A percentile compares a stretch with the other conserved stretches of the same genome.
These are phyloP conservation scores for Ennomos quercinarius DNA, from an alignment of 2,888 invertebrate genomes.

Conservation along the genomic window DNA sequence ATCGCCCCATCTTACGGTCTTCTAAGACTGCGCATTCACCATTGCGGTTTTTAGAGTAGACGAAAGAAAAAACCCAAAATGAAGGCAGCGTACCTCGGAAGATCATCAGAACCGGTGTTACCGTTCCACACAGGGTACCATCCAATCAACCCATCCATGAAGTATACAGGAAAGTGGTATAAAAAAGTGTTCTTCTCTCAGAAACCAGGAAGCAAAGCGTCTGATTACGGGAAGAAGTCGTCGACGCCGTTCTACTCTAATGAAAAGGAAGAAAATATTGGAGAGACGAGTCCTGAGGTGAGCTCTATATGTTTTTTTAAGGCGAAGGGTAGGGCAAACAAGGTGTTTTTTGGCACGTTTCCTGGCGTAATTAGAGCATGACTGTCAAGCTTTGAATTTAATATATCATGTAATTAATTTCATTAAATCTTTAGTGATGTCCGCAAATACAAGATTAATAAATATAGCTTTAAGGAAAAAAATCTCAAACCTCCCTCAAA, in stretches of 20 bases:
- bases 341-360: too few relatives aligned
- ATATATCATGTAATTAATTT: too few relatives aligned
- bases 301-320: slow-evolving; percentile 19
- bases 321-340: too few relatives aligned
- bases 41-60: too few relatives aligned
- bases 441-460: too few relatives aligned
- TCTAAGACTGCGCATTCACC: too few relatives aligned
- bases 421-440: too few relatives aligned
- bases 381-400: too few relatives aligned
- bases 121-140: not conserved
- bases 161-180: slow-evolving; percentile 19
- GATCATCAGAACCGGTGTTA: slow-evolving; percentile 1
- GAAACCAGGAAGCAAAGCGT: slow-evolving; percentile 61
- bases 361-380: too few relatives aligned
- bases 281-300: slow-evolving; percentile 74
- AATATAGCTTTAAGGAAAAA: too few relatives aligned
- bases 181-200: slow-evolving; percentile 40
- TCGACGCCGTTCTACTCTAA: slow-evolving; percentile 55
- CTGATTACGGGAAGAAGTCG: slow-evolving; percentile 55
- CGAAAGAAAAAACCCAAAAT: not conserved
- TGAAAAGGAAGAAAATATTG: slow-evolving; percentile 68
- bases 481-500: too few relatives aligned
- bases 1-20: too few relatives aligned
- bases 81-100: slow-evolving; percentile 19
- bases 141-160: slow-evolving; percentile 3